A percentile compares a stretch with the other conserved stretches of the same genome.
phyloP scores from a whole-genome alignment of 2,113 vertebrate species.

The Tricholaema leucomelas region DNA sequence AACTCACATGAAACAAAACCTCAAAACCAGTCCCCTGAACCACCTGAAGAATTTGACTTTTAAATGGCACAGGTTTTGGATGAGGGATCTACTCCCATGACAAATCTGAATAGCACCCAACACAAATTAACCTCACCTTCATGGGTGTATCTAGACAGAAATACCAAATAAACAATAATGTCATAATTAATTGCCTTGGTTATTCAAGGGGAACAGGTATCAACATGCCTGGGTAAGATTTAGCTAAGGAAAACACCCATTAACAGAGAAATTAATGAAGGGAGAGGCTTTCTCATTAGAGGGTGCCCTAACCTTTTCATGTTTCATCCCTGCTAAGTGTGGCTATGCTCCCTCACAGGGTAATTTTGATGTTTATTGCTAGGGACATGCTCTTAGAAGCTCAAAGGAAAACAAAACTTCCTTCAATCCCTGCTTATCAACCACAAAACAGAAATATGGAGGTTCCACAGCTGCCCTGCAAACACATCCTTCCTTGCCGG shows the following conservation, averaged over 20 bases:
- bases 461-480: not conserved
- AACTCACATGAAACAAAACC: not conserved
- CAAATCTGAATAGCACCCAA: not conserved
- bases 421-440: not conserved
- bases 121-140: not conserved
- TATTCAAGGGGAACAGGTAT: slow-evolving; percentile 1
- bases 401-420: not conserved
- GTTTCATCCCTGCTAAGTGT: not conserved
- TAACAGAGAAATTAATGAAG: slow-evolving; percentile 41
- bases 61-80: not conserved
- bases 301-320: not conserved
- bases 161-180: slow-evolving; percentile 25
- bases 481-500: not conserved
- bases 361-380: not conserved
- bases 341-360: not conserved
- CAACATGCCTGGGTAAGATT: not conserved
- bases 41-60: not conserved
- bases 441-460: not conserved
- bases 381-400: not conserved
- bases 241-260: slow-evolving; percentile 27
- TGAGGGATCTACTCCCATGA: not conserved
- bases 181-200: slow-evolving; percentile 25
- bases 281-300: slow-evolving; percentile 55
- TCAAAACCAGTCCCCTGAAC: not conserved
- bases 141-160: not conserved